Conservation (phyloP, 2,797 vertebrate species). For the Gephyroberyx darwinii region DNA sequence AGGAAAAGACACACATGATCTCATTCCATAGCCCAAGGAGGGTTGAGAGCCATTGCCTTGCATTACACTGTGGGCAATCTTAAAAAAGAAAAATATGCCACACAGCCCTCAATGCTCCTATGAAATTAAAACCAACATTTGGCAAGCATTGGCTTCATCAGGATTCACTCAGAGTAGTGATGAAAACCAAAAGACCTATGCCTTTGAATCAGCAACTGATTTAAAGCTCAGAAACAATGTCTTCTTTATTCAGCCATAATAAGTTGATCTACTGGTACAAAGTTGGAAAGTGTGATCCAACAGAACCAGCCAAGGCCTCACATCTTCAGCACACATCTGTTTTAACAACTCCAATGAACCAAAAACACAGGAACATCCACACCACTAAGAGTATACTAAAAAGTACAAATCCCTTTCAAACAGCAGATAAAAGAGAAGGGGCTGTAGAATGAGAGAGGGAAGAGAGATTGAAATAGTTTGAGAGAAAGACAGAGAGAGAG, state of each 20-base stretch:
- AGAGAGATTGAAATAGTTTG: slow-evolving; percentile 27
- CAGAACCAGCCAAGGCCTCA: slow-evolving; percentile 53
- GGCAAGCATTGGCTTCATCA: slow-evolving; percentile 6
- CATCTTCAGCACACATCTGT: slow-evolving; percentile 55
- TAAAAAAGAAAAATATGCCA: slow-evolving; percentile 22
- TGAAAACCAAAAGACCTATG: slow-evolving; percentile 31
- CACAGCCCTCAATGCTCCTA: slow-evolving; percentile 11
- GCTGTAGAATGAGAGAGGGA: slow-evolving; percentile 21
- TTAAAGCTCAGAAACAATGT: slow-evolving; percentile 30
- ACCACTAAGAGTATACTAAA: slow-evolving; percentile 34
- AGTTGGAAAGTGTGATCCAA: slow-evolving; percentile 50
- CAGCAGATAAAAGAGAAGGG: slow-evolving; percentile 46
- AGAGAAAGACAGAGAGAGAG: background rate
- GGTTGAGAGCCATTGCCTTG: slow-evolving; percentile 13
- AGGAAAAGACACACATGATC: background rate
- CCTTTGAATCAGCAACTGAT: slow-evolving; percentile 33
- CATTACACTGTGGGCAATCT: slow-evolving; percentile 8
- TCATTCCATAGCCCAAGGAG: background rate
- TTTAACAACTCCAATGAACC: slow-evolving; percentile 57
- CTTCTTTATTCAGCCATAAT: slow-evolving; percentile 16
- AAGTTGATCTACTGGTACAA: slow-evolving; percentile 44
- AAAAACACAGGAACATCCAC: slow-evolving; percentile 50
- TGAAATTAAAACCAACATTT: slow-evolving; percentile 26
- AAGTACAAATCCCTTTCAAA: slow-evolving; percentile 48
- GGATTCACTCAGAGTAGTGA: slow-evolving; percentile 25